Percentiles rank a stretch among this genome's conserved stretches.
Evolutionary conservation across 64 coral and sea anemone species (phyloP).

Genomic region (Stylophora pistillata): DNA sequence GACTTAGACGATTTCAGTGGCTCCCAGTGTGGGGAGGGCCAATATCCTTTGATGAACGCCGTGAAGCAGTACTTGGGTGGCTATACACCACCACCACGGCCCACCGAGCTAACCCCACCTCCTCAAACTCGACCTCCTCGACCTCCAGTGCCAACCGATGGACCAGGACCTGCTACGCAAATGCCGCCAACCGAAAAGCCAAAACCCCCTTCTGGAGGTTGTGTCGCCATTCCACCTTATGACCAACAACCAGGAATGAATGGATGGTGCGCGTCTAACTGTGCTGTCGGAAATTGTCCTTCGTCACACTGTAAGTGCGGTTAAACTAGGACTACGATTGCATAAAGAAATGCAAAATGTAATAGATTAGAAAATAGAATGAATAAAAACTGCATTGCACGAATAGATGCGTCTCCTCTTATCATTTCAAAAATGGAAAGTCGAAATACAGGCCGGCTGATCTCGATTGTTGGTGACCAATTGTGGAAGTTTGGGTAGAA

Average conservation of each 20-base stretch:
- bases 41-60: conserved; percentile 34
- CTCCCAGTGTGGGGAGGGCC: conserved; percentile 17
- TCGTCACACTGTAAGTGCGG: conserved; percentile 44
- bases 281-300: conserved; percentile 40
- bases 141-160: not conserved
- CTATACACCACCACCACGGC: conserved; percentile 34
- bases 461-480: too few relatives aligned
- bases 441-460: too few relatives aligned
- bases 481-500: too few relatives aligned
- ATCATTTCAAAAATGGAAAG: not conserved
- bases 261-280: conserved; percentile 20
- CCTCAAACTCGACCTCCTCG: not conserved
- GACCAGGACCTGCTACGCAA: not conserved
- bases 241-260: conserved; percentile 38
- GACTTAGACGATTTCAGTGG: conserved; percentile 65
- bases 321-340: not conserved
- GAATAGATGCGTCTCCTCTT: not conserved
- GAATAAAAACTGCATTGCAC: not conserved
- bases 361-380: not conserved
- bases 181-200: not conserved
- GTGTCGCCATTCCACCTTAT: conserved; percentile 48
- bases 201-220: conserved; percentile 8
- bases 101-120: not conserved
- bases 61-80: conserved; percentile 25
- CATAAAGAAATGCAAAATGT: not conserved